Evolutionary conservation across 2,888 invertebrate species (phyloP).

Genomic region (Salpingus planirostris): DNA sequence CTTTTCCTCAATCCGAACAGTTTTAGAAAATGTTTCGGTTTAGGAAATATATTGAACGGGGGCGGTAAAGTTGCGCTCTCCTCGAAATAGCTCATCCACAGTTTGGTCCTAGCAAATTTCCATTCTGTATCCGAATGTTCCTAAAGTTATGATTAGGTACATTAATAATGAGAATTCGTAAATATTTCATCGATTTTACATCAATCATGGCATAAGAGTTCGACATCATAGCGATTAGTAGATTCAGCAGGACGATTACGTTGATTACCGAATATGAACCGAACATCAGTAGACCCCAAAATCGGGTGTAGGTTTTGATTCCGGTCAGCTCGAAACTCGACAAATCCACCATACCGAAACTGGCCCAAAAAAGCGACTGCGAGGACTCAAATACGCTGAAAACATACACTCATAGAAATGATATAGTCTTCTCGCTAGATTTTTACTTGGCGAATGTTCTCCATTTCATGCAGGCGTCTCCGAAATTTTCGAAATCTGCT

Average conservation of each 20-base stretch:
- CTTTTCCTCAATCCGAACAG: slow-evolving; percentile 55
- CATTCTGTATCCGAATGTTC: slow-evolving; percentile 92
- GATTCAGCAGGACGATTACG: slow-evolving; percentile 91
- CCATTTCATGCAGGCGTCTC: slow-evolving; percentile 79
- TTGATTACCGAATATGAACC: slow-evolving; percentile 97
- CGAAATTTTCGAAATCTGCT: slow-evolving; percentile 78
- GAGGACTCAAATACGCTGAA: slow-evolving; percentile 92
- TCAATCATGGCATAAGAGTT: slow-evolving; percentile 92
- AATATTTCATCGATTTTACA: slow-evolving; percentile 2
- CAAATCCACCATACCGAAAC: slow-evolving; percentile 91
- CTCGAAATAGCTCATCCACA: slow-evolving; percentile 96
- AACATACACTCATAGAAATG: no score
- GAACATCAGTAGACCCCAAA: slow-evolving; percentile 95
- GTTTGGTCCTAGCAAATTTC: slow-evolving; percentile 90
- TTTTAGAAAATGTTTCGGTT: slow-evolving; percentile 69
- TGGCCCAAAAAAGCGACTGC: slow-evolving; percentile 97
- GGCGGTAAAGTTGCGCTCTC: slow-evolving; percentile 84
- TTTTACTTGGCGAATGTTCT: slow-evolving; percentile 82
- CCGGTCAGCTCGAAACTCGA: slow-evolving; percentile 90
- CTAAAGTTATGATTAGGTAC: slow-evolving; percentile 42
- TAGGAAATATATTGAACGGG: slow-evolving; percentile 89
- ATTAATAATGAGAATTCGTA: background rate
- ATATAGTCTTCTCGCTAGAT: no score
- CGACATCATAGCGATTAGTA: slow-evolving; percentile 99
- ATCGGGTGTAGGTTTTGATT: slow-evolving; percentile 91